Evolutionary conservation across 2,888 invertebrate species (phyloP), one percentile per base, ranked within the genome.

Genomic region (Gandaritis pyraliata): DNA sequence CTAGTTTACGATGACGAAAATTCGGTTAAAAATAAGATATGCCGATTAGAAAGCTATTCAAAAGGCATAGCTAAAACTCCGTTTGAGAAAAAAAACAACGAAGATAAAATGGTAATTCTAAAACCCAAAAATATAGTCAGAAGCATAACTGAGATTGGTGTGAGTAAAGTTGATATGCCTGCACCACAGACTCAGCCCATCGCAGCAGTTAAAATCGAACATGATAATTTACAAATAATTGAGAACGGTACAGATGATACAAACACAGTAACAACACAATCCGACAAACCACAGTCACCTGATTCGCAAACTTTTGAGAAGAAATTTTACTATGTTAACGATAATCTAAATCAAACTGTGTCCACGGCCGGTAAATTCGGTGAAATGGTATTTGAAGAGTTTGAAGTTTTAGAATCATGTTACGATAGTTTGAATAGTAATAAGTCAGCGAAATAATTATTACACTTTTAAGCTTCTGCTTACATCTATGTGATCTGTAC

Each of bases 341-440:
- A 94, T 59, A 93, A 90, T 64, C 69, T 83, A 66, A 93, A 93
- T 61, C 93, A 94, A 76, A 93, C 93, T 75, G 94, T 94, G 70
- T 75, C 79, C 6, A 81, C 86, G 41, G 90, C 93, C 11, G 94
- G 93, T 68, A 95, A 95, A 80, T 95, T 95, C 72, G 95, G 96
- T 46, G 96, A 97, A 73, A 97, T 97, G 94, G 96, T 97, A 72
- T 97, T 97, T 73, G 97, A 97, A 86, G 95, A 95, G 74, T 96
- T 95, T 72, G 95, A 96, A 88, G 94, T 96, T 55, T 93, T 95
- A 78, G 95, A 94, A 81, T 86, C 92, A 65, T 91, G 90, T 82
- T 93, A 90, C 74, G 94, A 94, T 82, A 94, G 94, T 85, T 88
- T 94, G 78, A 94, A 90, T 88, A 92, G 91, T 71, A 90, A 89